Base-by-base conservation (phyloP, 2,888 invertebrate species). In the Eristalis tenax region DNA sequence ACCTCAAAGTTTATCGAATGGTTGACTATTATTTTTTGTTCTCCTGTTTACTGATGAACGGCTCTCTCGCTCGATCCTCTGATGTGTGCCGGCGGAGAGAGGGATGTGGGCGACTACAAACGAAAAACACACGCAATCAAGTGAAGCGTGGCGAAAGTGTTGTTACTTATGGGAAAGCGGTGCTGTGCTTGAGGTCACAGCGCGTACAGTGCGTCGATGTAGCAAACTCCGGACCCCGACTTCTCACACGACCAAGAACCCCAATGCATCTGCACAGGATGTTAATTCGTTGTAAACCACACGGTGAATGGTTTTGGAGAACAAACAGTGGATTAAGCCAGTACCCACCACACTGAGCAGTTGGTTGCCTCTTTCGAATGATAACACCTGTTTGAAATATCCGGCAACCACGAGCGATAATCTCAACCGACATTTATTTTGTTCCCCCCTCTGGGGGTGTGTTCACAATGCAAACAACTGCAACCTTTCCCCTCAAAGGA, bases 1-100 rank as follows among this genome's bases (percentile, higher is more conserved):
- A 73, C 73, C 73, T 63, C 8, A 43, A 18, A 73, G 63, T 28
- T 50, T 73, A 32, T 32, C 13, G 43, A 43, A 28, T 43, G 38
- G 43, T 71, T 71, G 59, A 18, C 59, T 71, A 18, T 26, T 56
- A 50, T 18, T 50, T 50, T 50, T 50, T 43, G 15, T 1, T 43
- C 57, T 50, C 18, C 50, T 50, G 18, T 50, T 50, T 50, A 18
- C 18, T 18, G 50, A 50, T 50, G 50, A 18, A 28, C 28, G 28
- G 28, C 4, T 4, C 4, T 0, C 18, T 50, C 50, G 18, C 8
- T 18, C 50, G 50, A 50, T 50, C 50, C 50, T 50, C 18, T 50
- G 18, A 50, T 50, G 50, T 8, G 50, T 50, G 28, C 4, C 28
- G 28, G 2, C 28, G 28, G 28, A 28, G 28, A 28, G 28, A 18